Percentiles rank a stretch among this genome's conserved stretches.
Evolutionary conservation across 2,113 vertebrate genomes (phyloP).

Genomic region (Anoura caudifer): DNA sequence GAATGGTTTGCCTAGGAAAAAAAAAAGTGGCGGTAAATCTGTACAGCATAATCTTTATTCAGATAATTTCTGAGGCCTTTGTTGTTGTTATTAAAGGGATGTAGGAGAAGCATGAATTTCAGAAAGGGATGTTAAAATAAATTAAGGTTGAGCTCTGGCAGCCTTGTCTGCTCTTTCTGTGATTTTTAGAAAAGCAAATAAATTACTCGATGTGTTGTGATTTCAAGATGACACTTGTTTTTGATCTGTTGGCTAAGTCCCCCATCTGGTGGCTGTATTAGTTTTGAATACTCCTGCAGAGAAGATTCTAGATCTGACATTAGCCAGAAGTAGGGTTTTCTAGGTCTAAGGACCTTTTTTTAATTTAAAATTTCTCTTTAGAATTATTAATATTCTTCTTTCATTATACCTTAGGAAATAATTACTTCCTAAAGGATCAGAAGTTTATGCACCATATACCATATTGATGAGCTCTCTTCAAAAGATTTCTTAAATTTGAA

Average conservation of each 20-base stretch:
- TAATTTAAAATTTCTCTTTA: neutral
- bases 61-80: neutral
- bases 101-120: neutral
- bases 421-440: neutral
- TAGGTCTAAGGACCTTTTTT: neutral
- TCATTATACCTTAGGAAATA: neutral
- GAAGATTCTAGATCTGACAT: neutral
- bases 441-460: neutral
- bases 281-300: neutral
- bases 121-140: neutral
- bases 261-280: slow-evolving; percentile 36
- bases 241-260: slow-evolving; percentile 31
- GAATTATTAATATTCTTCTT: neutral
- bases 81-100: neutral
- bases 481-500: neutral
- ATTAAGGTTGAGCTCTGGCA: neutral
- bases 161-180: neutral
- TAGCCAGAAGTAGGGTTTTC: neutral
- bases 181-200: neutral
- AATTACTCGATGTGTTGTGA: neutral
- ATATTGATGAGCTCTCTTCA: neutral
- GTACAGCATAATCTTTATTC: neutral
- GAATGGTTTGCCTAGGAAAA: neutral
- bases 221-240: neutral
- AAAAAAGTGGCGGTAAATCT: neutral